These are phyloP conservation scores for Drosophila pruinosa DNA, from an alignment of 1,140 invertebrate genomes.

Conservation along the genomic window DNA sequence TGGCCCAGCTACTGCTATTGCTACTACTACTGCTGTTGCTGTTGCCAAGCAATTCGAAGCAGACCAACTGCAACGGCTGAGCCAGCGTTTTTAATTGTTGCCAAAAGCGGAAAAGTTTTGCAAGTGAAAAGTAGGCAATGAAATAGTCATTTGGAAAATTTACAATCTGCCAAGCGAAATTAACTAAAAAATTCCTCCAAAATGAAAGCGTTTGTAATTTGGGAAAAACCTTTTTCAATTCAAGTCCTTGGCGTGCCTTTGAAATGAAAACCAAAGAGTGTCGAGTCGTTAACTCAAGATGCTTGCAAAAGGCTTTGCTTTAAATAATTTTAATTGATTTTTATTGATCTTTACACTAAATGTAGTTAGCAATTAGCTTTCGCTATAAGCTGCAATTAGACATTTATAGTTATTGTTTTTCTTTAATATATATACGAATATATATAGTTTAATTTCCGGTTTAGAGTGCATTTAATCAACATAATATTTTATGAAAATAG, in stretches of 20 bases:
- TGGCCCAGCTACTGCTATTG: neutral
- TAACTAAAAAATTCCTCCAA: constrained; percentile 5
- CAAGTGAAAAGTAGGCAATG: constrained; percentile 47
- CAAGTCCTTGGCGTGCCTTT: too few relatives aligned
- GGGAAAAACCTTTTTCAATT: neutral
- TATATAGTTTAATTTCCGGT: too few relatives aligned
- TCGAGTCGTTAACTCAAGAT: too few relatives aligned
- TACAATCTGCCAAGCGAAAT: constrained; percentile 20
- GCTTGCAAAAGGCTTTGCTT: too few relatives aligned
- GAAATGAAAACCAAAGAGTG: too few relatives aligned
- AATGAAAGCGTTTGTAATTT: neutral
- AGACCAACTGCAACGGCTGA: constrained; percentile 43
- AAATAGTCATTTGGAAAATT: constrained; percentile 41
- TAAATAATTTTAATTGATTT: neutral
- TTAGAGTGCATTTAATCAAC: too few relatives aligned
- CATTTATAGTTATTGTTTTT: too few relatives aligned
- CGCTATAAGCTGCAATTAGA: too few relatives aligned
- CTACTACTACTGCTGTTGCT: neutral
- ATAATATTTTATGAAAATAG: too few relatives aligned
- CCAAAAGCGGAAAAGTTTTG: constrained; percentile 49
- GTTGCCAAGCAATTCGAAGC: constrained; percentile 30
- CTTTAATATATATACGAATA: too few relatives aligned
- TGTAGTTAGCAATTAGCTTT: too few relatives aligned
- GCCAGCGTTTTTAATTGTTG: constrained; percentile 50
- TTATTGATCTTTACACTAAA: too few relatives aligned